These are phyloP conservation scores for Whitmania pigra DNA, from an alignment of 1,140 invertebrate genomes.

Conservation along the genomic window DNA sequence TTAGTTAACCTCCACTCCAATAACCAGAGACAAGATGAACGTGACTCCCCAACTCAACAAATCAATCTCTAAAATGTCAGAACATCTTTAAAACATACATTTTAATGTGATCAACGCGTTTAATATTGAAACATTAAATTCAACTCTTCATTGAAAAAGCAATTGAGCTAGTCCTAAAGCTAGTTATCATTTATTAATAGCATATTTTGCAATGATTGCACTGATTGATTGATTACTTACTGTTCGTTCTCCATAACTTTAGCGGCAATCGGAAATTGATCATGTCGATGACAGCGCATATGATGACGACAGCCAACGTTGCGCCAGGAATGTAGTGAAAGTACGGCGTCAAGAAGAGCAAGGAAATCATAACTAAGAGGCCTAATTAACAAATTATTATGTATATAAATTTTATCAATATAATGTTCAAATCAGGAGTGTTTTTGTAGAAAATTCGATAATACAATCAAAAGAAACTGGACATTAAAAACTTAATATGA, in stretches of 20 bases:
- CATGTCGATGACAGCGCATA: slow-evolving; percentile 43
- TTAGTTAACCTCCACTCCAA: slow-evolving; percentile 48
- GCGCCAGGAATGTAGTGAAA: slow-evolving; percentile 43
- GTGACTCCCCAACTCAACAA: slow-evolving; percentile 62
- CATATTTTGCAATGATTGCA: no score
- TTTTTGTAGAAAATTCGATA: not conserved
- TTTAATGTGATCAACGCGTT: no score
- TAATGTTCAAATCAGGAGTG: no score
- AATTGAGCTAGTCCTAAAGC: not conserved
- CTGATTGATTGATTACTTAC: no score
- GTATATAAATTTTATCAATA: no score
- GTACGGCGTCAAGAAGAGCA: slow-evolving; percentile 39
- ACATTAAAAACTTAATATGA: no score
- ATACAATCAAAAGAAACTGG: not conserved
- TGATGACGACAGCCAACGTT: slow-evolving; percentile 43
- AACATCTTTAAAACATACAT: not conserved
- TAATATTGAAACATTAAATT: not conserved
- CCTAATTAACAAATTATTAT: slow-evolving; percentile 28
- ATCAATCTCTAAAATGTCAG: slow-evolving; percentile 51
- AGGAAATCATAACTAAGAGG: slow-evolving; percentile 37
- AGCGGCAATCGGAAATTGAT: slow-evolving; percentile 35
- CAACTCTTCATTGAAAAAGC: not conserved
- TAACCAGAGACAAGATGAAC: slow-evolving; percentile 63
- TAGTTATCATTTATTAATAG: not conserved
- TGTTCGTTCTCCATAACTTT: slow-evolving; percentile 36